Evolutionary conservation across 2,888 invertebrate species (phyloP), one percentile per base, ranked within the genome.

Genomic region (Agriopis aurantiaria): DNA sequence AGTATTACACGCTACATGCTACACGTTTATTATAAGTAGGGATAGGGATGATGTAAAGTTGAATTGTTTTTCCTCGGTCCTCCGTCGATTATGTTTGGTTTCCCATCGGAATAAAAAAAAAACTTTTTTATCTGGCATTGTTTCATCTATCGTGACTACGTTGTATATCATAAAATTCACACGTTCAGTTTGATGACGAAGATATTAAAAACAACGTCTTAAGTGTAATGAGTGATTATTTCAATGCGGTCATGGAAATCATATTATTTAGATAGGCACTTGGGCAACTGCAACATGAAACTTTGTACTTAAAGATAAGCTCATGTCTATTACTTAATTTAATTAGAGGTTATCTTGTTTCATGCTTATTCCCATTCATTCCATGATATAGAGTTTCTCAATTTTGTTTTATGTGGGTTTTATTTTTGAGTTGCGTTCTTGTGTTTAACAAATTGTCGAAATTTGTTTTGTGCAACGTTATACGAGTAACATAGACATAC

Each of bases 271-370:
- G 57, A 60, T 12, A 60, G 64, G 43, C 11, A 17, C 56, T 65
- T 62, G 59, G 23, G 70, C 66, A 71, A 71, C 59, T 17, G 59
- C 45, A 63, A 71, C 45, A 56, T 64, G 59, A 67, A 71, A 71
- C 66, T 64, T 67, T 7, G 52, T 58, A 45, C 49, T 59, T 65
- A 58, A 57, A 62, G 59, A 59, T 71, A 66, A 67, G 45, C 56
- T 40, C 48, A 60, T 45, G 63, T 41, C 51, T 45, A 63, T 66
- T 71, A 66, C 70, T 63, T 63, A 65, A 71, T 60, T 63, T 71
- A 63, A 71, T 71, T 66, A 71, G 33, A 56, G 55, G 60, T 14
- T 71, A 71, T 67, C 70, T 58, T 53, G 58, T 70, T 67, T 67
- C 66, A 63, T 55, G 58, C 57, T 53, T 56, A 61, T 57, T 23